phyloP scores from a whole-genome alignment of 2,113 vertebrate genomes.

The Oenanthe melanoleuca region DNA sequence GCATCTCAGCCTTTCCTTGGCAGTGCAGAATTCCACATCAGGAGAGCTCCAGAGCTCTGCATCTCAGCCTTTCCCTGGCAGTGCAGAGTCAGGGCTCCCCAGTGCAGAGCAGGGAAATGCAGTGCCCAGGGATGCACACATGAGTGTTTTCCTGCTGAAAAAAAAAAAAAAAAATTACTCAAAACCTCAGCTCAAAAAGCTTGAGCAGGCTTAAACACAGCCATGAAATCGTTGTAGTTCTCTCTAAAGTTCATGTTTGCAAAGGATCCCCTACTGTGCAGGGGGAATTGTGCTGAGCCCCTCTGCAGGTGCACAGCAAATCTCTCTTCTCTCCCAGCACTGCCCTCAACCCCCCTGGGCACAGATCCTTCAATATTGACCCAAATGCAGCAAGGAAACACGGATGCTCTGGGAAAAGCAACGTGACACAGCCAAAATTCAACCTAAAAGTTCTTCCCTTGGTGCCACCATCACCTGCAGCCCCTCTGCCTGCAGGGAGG shows the following conservation, averaged over 20 bases:
- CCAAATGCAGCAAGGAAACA: neutral
- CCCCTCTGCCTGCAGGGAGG: neutral
- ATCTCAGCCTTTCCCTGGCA: neutral
- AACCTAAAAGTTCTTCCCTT: neutral
- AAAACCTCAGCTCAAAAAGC: neutral
- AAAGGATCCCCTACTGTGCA: neutral
- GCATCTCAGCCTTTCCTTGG: too few species aligned
- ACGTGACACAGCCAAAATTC: accelerated
- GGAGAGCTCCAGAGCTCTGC: too few species aligned
- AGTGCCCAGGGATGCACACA: neutral
- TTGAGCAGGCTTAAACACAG: neutral
- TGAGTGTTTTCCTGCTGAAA: neutral
- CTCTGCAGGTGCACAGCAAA: neutral
- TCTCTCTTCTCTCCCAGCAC: too few species aligned
- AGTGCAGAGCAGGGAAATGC: neutral
- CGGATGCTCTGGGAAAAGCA: neutral
- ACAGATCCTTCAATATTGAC: neutral
- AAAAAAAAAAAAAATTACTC: neutral
- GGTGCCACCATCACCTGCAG: neutral
- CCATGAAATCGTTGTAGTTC: neutral
- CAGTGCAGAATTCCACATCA: too few species aligned
- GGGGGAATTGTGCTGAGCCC: neutral
- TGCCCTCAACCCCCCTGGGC: neutral
- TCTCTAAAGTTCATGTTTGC: neutral
- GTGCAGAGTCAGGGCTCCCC: neutral